A percentile compares a stretch with the other conserved stretches of the same genome.
Evolutionary conservation across 2,797 vertebrate genomes (phyloP).

Genomic region (Arctocebus calabarensis): DNA sequence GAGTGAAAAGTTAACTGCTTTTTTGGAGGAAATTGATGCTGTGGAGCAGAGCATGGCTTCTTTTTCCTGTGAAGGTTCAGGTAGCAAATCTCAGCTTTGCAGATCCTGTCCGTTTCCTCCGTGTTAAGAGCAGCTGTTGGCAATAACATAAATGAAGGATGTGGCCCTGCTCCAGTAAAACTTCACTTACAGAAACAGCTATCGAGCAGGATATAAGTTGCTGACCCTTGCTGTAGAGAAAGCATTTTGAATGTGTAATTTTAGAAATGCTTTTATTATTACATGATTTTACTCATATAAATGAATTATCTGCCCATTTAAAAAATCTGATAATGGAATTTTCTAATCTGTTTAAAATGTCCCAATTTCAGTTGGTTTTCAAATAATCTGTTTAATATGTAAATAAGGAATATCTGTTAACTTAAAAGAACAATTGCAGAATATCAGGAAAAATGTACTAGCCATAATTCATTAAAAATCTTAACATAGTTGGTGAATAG

Average conservation of each 20-base stretch:
- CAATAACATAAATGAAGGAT: background rate
- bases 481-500: background rate
- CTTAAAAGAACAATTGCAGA: background rate
- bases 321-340: background rate
- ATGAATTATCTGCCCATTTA: background rate
- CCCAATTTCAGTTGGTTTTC: conserved; percentile 9
- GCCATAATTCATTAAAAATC: conserved; percentile 1
- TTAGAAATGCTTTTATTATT: background rate
- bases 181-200: background rate
- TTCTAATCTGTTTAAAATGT: conserved; percentile 51
- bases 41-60: background rate
- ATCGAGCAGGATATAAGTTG: background rate
- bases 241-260: conserved; percentile 20
- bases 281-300: background rate
- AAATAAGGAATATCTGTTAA: background rate
- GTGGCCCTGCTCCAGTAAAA: background rate
- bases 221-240: background rate
- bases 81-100: background rate
- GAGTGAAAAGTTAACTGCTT: background rate
- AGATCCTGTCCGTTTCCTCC: background rate
- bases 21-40: conserved; percentile 26
- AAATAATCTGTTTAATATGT: conserved; percentile 11
- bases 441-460: conserved; percentile 21
- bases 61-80: background rate
- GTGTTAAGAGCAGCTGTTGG: background rate